phyloP scores from a whole-genome alignment of 35 echinoderm and acorn worm genomes.

The Strongylocentrotus purpuratus region DNA sequence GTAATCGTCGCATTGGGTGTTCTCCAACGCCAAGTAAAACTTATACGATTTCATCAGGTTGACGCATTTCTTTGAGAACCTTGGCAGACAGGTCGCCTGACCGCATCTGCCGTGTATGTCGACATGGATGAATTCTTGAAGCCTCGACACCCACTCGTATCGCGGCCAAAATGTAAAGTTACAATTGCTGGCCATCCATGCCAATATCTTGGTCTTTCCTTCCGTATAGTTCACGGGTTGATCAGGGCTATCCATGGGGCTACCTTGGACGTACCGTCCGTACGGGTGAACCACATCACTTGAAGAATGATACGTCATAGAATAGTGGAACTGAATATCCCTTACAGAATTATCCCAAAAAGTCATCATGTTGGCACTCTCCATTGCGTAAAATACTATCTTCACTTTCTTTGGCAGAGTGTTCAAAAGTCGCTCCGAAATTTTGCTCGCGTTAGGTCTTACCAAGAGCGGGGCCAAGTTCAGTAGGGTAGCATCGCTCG shows the following conservation, averaged over 20 bases:
- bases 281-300: conserved; percentile 72
- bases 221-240: conserved; percentile 53
- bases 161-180: conserved; percentile 7
- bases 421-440: background rate
- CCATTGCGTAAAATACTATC: conserved; percentile 75
- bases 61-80: conserved; percentile 56
- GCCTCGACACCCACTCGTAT: background rate
- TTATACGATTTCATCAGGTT: conserved; percentile 54
- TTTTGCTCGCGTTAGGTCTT: background rate
- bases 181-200: conserved; percentile 50
- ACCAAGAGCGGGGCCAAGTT: conserved; percentile 67
- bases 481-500: conserved; percentile 68
- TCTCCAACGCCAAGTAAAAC: conserved; percentile 78
- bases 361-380: conserved; percentile 79
- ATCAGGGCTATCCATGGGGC: background rate
- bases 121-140: background rate
- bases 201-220: conserved; percentile 29
- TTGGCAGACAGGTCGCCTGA: conserved; percentile 59
- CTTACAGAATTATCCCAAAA: conserved; percentile 68
- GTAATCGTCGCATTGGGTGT: conserved; percentile 65
- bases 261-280: conserved; percentile 60
- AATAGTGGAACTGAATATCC: conserved; percentile 66
- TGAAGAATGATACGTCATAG: conserved; percentile 71
- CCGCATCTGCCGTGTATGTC: conserved; percentile 70
- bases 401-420: conserved; percentile 30